A percentile compares a stretch with the other conserved stretches of the same genome.
These are phyloP conservation scores for Oopsacas minuta DNA, from an alignment of 37 sponge, comb jelly and placozoan species.

Conservation along the genomic window DNA sequence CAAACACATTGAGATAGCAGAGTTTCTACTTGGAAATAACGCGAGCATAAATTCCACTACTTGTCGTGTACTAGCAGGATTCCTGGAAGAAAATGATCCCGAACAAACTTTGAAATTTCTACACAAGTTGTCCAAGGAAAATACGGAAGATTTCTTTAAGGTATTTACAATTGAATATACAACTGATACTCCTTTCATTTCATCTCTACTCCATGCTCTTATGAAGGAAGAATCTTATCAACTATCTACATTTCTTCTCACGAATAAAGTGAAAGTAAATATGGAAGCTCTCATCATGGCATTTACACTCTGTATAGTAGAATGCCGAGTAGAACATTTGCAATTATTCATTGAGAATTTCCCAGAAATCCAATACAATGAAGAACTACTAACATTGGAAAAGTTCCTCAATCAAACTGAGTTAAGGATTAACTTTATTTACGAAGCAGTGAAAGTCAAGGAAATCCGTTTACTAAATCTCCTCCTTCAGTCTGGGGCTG, in stretches of 20 bases:
- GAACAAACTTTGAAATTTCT: background rate
- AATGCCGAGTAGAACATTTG: background rate
- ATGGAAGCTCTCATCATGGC: background rate
- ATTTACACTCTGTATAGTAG: background rate
- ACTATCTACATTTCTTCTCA: background rate
- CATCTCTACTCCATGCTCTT: background rate
- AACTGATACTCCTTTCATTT: background rate
- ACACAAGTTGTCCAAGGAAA: background rate
- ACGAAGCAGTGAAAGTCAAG: conserved; percentile 15
- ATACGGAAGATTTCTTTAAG: background rate
- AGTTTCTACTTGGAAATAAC: background rate
- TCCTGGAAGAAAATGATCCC: background rate
- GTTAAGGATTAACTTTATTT: background rate
- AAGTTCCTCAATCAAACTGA: background rate
- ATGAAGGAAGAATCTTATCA: background rate
- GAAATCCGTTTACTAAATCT: background rate
- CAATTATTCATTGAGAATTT: background rate
- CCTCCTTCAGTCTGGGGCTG: background rate
- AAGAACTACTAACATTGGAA: background rate
- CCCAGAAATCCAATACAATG: background rate
- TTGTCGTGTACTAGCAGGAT: background rate
- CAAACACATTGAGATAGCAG: background rate
- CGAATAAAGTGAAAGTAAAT: background rate
- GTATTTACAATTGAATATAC: background rate
- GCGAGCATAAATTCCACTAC: background rate